phyloP scores from a whole-genome alignment of 2,113 vertebrate genomes.

The Megaceryle maxima region DNA sequence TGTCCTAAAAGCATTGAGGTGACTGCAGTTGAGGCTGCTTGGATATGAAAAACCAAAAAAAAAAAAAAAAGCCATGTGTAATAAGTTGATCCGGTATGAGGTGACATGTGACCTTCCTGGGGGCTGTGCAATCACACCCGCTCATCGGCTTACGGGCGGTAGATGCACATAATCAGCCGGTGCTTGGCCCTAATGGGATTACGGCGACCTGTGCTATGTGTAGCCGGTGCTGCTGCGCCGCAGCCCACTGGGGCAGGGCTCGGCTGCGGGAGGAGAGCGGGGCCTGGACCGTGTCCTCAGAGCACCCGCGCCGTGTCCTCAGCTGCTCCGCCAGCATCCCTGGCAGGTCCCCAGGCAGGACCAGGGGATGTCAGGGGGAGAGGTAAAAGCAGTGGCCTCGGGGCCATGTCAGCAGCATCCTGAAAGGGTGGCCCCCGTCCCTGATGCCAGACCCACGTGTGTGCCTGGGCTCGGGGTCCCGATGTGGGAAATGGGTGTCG shows the following conservation, averaged over 20 bases:
- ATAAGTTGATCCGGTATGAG: neutral
- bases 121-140: neutral
- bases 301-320: neutral
- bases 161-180: slow-evolving; percentile 46
- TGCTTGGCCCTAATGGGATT: slow-evolving; percentile 46
- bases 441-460: neutral
- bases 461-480: neutral
- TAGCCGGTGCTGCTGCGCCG: neutral
- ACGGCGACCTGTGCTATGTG: slow-evolving; percentile 11
- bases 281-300: neutral
- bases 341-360: neutral
- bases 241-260: neutral
- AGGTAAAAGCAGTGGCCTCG: neutral
- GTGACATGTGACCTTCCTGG: slow-evolving; percentile 13
- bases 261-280: neutral
- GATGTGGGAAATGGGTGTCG: neutral
- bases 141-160: neutral
- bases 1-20: accelerated
- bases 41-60: neutral
- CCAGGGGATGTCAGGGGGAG: neutral
- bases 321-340: neutral
- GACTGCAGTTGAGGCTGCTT: neutral
- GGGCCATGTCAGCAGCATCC: accelerated
- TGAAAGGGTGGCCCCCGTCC: accelerated
- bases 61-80: neutral